Conservation (phyloP, 2,888 invertebrate genomes). For the Neoitamus cyanurus region DNA sequence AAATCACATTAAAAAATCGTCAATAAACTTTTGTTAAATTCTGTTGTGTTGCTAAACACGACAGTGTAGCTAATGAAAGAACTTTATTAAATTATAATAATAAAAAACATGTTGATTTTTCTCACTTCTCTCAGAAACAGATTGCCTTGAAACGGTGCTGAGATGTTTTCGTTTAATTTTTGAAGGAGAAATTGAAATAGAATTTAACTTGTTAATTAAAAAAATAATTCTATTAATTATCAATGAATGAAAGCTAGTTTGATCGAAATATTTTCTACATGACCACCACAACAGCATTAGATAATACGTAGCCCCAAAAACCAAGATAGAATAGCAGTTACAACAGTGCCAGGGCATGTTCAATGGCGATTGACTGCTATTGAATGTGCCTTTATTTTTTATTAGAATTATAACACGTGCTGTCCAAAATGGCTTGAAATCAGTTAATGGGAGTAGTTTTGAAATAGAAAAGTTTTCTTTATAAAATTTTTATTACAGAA, state of each 20-base stretch:
- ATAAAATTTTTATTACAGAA: slow-evolving; percentile 16
- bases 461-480: slow-evolving; percentile 6
- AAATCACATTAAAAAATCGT: neutral
- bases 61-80: slow-evolving; percentile 1
- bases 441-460: neutral
- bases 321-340: neutral
- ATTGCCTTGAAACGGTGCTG: slow-evolving; percentile 54
- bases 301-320: neutral
- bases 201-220: slow-evolving; percentile 22
- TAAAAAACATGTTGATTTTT: slow-evolving; percentile 45
- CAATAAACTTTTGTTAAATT: neutral
- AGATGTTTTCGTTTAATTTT: slow-evolving; percentile 44
- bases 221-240: slow-evolving; percentile 2
- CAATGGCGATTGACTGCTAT: neutral
- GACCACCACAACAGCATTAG: neutral
- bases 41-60: neutral
- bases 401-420: slow-evolving; percentile 1
- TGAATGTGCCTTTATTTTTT: slow-evolving; percentile 15
- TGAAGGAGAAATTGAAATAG: slow-evolving; percentile 10
- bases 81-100: neutral
- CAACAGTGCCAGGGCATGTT: slow-evolving; percentile 25
- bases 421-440: neutral
- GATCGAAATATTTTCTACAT: slow-evolving; percentile 20
- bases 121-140: neutral
- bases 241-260: slow-evolving; percentile 5